These are phyloP conservation scores for Periophthalmus magnuspinnatus DNA, from an alignment of 2,797 vertebrate species.

Conservation along the genomic window DNA sequence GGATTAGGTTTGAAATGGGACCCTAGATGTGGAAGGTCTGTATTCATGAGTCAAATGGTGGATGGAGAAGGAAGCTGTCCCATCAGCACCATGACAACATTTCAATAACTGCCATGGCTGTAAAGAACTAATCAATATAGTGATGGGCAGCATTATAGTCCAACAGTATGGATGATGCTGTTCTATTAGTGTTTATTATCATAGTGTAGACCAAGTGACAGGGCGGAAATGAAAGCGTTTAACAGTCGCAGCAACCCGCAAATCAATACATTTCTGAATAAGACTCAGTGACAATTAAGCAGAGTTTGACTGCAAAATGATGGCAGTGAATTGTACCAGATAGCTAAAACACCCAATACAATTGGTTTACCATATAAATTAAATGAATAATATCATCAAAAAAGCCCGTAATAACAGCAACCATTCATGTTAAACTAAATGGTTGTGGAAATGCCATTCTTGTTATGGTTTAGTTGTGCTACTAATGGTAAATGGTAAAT, in stretches of 20 bases:
- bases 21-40: slow-evolving; percentile 22
- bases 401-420: too few species aligned
- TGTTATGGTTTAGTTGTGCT: too few species aligned
- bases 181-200: slow-evolving; percentile 36
- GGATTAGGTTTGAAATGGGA: slow-evolving; percentile 39
- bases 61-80: slow-evolving; percentile 36
- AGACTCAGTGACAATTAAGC: neutral
- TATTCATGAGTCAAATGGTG: slow-evolving; percentile 25
- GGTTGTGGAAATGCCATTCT: too few species aligned
- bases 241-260: neutral
- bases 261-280: neutral
- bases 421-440: too few species aligned
- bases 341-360: too few species aligned
- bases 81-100: slow-evolving; percentile 45
- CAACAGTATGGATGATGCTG: slow-evolving; percentile 28
- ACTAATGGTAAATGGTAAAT: too few species aligned
- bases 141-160: slow-evolving; percentile 35
- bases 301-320: neutral
- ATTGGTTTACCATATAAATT: too few species aligned
- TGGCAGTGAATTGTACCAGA: neutral
- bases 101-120: slow-evolving; percentile 46
- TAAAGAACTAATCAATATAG: slow-evolving; percentile 58
- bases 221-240: neutral
- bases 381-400: too few species aligned
- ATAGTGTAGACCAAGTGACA: neutral